Conservation (phyloP, 2,888 invertebrate genomes). For the Eupithecia subumbrata region DNA sequence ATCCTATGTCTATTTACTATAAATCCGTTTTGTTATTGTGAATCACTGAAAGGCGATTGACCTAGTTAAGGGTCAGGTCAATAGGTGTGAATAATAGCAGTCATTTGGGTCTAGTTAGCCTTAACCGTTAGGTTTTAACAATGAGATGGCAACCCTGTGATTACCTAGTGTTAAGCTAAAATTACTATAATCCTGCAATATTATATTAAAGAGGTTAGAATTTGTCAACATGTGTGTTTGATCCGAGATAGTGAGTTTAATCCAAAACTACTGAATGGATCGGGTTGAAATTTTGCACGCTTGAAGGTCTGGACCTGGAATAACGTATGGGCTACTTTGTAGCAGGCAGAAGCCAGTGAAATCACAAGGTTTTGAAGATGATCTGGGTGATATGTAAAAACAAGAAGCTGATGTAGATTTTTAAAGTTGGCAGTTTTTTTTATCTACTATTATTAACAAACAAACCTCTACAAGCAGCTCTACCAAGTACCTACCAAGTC, state of each 20-base stretch:
- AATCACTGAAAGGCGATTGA: conserved; percentile 48
- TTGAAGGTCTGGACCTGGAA: background rate
- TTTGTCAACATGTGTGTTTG: background rate
- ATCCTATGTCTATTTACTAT: conserved; percentile 47
- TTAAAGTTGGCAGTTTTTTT: too few relatives aligned
- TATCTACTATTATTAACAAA: too few relatives aligned
- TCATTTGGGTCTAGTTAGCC: conserved; percentile 10
- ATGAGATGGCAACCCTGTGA: background rate
- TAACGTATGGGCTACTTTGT: too few relatives aligned
- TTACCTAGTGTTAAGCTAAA: background rate
- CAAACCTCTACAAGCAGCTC: too few relatives aligned
- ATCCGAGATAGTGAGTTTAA: background rate
- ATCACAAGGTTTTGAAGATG: too few relatives aligned
- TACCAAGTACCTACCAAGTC: too few relatives aligned
- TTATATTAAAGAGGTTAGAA: background rate
- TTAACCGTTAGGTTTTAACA: conserved; percentile 18
- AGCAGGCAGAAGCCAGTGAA: too few relatives aligned
- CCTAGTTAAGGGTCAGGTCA: conserved; percentile 50
- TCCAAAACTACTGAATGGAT: background rate
- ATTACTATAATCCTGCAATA: background rate
- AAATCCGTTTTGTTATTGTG: conserved; percentile 55
- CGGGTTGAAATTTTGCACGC: background rate
- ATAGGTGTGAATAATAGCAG: conserved; percentile 44
- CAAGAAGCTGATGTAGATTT: too few relatives aligned
- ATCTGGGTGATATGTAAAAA: too few relatives aligned